Evolutionary conservation across 2,113 vertebrate genomes (phyloP), one percentile per base, ranked within the genome.

Genomic region (Esox niger): DNA sequence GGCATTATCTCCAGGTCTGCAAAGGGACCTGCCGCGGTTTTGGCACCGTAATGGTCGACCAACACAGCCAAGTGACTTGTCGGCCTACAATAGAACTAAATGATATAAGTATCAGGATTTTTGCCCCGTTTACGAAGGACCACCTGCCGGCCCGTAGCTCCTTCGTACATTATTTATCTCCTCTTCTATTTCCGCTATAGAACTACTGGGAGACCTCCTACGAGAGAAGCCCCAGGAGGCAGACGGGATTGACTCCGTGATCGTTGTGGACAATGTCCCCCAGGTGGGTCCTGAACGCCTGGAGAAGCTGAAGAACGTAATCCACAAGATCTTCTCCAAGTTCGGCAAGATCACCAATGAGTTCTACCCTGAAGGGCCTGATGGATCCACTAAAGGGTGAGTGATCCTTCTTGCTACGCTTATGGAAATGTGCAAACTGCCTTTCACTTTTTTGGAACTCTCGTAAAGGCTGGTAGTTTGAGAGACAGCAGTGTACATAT

Each of bases 251-350:
- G 97, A 99, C 76, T 98, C 97, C 0, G 95, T 99, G 62, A 87
- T 99, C 1, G 94, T 99, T 0, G 96, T 99, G 21, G 97, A 99
- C 88, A 99, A 96, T 0, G 96, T 99, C 4, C 97, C 97, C 49
- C 95, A 98, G 86, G 97, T 99, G 52, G 97, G 97, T 35, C 96
- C 93, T 0, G 97, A 98, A 64, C 91, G 97, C 2, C 81, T 98
- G 60, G 97, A 99, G 76, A 99, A 99, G 58, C 92, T 99, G 13
- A 98, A 96, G 77, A 99, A 99, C 3, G 97, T 99, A 81, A 95
- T 99, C 71, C 94, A 98, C 80, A 99, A 99, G 89, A 96, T 99
- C 79, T 99, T 99, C 86, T 98, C 97, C 68, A 99, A 96, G 80
- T 99, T 99, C 69, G 97, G 97, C 38, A 98, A 97, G 84, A 97